These are phyloP conservation scores for Dromius quadrimaculatus DNA, from an alignment of 2,888 invertebrate species.

Conservation along the genomic window DNA sequence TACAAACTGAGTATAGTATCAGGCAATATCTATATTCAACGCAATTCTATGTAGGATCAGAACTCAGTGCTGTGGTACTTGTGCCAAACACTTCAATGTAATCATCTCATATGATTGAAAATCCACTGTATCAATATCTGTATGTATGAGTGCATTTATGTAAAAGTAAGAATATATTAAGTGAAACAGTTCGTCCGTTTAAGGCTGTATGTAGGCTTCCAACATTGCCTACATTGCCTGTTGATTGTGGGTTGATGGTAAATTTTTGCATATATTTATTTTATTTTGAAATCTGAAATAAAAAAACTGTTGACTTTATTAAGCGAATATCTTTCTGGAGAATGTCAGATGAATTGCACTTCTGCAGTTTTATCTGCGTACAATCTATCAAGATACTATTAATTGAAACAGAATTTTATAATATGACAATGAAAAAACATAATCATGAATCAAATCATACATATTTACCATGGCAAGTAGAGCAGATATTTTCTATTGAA, in stretches of 20 bases:
- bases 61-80: too few relatives aligned
- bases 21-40: too few relatives aligned
- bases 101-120: background rate
- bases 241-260: conserved; percentile 28
- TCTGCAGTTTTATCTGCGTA: background rate
- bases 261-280: conserved; percentile 42
- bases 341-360: background rate
- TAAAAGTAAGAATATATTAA: conserved; percentile 37
- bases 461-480: conserved; percentile 24
- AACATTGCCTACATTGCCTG: conserved; percentile 38
- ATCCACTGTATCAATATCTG: background rate
- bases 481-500: conserved; percentile 37
- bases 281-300: conserved; percentile 39
- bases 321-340: conserved; percentile 13
- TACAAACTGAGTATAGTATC: too few relatives aligned
- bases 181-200: conserved; percentile 42
- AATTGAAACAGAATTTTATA: conserved; percentile 13
- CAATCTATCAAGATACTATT: conserved; percentile 14
- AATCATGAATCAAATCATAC: background rate
- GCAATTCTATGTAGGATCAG: too few relatives aligned
- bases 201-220: conserved; percentile 40
- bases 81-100: background rate
- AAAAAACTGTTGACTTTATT: conserved; percentile 7
- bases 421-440: conserved; percentile 2
- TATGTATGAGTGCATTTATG: conserved; percentile 25